Evolutionary conservation across 2,888 invertebrate genomes (phyloP).

Genomic region (Geotrupes spiniger): DNA sequence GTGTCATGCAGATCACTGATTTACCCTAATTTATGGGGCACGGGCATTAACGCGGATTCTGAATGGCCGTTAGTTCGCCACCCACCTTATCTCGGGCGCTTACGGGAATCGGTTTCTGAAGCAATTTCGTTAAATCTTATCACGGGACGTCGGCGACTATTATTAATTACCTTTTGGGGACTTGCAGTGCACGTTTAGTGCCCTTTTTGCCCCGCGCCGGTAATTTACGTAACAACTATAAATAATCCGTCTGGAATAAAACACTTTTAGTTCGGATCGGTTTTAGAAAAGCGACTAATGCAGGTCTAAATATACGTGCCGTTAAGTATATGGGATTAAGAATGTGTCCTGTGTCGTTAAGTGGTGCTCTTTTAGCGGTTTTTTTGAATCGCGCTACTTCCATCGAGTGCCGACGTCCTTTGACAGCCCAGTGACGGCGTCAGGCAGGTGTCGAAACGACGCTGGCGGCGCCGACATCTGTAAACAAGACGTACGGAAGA

Average conservation of each 20-base stretch:
- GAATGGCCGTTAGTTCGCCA: conserved; percentile 15
- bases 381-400: conserved; percentile 13
- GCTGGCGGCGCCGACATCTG: conserved; percentile 32
- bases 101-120: no score
- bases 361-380: conserved; percentile 15
- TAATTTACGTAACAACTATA: no score
- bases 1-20: conserved; percentile 48
- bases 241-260: no score
- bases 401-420: conserved; percentile 18
- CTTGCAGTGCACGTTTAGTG: no score
- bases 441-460: conserved; percentile 35
- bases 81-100: conserved; percentile 9
- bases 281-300: neutral
- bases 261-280: no score
- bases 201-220: no score
- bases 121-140: no score
- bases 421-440: conserved; percentile 31
- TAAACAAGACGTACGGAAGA: conserved; percentile 30
- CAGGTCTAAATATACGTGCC: neutral
- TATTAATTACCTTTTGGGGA: no score
- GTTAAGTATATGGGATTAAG: neutral
- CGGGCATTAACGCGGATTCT: conserved; percentile 22
- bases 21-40: conserved; percentile 46
- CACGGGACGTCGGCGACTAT: no score
- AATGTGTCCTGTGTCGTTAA: conserved; percentile 16